Evolutionary conservation across 2,797 vertebrate species (phyloP).

Genomic region (Melanotaenia parkinsoni): DNA sequence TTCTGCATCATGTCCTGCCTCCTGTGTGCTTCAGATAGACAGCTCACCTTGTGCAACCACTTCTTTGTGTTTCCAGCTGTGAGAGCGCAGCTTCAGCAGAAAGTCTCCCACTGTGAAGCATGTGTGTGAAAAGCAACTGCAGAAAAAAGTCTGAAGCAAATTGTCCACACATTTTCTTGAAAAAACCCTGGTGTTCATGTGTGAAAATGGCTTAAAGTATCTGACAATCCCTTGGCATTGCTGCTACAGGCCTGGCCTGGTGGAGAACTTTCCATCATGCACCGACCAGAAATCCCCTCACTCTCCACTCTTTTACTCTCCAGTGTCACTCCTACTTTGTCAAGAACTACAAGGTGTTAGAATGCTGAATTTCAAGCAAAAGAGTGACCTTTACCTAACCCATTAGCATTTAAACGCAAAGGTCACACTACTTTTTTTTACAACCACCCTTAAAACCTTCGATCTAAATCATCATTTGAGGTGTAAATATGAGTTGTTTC

Average conservation of each 20-base stretch:
- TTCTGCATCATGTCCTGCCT: no score
- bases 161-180: background rate
- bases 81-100: background rate
- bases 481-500: background rate
- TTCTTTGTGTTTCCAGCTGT: background rate
- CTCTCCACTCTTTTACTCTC: background rate
- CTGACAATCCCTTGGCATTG: background rate
- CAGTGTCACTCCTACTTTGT: background rate
- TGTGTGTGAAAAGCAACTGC: background rate
- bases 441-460: background rate
- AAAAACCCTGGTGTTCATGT: background rate
- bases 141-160: background rate
- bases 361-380: background rate
- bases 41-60: no score
- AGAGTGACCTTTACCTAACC: background rate
- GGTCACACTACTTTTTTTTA: background rate
- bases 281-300: background rate
- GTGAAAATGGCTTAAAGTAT: background rate
- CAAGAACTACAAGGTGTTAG: background rate
- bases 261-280: background rate
- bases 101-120: background rate
- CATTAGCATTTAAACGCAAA: background rate
- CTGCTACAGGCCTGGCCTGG: background rate
- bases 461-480: background rate
- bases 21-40: no score